phyloP scores from a whole-genome alignment of 2,888 invertebrate species.

The Pimpla rufipes region DNA sequence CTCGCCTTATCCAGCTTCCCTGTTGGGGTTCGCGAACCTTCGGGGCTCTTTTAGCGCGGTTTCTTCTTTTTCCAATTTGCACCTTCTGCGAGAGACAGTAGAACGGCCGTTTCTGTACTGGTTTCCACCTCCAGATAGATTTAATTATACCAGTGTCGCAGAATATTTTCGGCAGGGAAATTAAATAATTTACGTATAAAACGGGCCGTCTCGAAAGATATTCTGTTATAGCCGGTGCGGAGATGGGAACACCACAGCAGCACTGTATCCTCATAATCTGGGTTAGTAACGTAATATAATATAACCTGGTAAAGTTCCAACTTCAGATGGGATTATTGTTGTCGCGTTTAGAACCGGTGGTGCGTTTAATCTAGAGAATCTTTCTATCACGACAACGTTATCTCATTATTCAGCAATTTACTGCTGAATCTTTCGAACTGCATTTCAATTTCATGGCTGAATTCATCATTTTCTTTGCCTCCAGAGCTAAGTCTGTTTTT shows the following conservation, averaged over 20 bases:
- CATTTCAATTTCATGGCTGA: conserved; percentile 3
- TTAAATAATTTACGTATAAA: conserved; percentile 57
- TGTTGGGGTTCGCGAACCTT: conserved; percentile 14
- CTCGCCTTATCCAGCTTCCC: conserved; percentile 5
- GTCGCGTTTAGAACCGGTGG: background rate
- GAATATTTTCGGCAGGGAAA: conserved; percentile 40
- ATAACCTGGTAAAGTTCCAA: background rate
- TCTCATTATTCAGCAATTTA: conserved; percentile 8
- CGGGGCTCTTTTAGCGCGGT: conserved; percentile 10
- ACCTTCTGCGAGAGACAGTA: background rate
- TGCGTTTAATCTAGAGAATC: background rate
- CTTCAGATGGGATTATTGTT: background rate
- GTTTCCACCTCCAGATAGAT: background rate
- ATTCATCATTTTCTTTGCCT: conserved; percentile 1
- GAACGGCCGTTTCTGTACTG: background rate
- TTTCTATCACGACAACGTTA: conserved; percentile 6
- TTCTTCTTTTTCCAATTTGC: conserved; percentile 12
- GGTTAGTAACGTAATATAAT: background rate
- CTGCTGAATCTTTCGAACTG: conserved; percentile 3
- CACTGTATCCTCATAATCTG: background rate
- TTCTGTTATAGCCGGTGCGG: background rate
- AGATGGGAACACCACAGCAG: background rate
- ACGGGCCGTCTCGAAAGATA: conserved; percentile 14
- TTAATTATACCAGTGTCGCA: conserved; percentile 11
- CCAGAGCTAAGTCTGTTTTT: background rate